Evolutionary conservation across 2,888 invertebrate species (phyloP).

Genomic region (Sialis fuliginosa): DNA sequence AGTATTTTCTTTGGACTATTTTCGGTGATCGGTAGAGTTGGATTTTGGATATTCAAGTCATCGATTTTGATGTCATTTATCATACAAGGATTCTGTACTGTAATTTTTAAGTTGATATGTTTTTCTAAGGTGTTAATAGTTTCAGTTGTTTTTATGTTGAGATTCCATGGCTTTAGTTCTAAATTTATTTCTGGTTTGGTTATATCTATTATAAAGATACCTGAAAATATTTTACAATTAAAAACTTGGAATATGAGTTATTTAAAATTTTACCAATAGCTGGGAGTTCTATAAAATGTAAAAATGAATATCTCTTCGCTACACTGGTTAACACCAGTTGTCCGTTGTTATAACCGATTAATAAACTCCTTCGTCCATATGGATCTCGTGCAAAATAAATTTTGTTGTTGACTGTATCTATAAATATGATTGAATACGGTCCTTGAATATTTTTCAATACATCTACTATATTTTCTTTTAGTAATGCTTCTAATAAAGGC

Average conservation of each 20-base stretch:
- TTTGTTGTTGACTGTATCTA: conserved; percentile 32
- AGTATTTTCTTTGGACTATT: background rate
- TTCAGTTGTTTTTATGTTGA: conserved; percentile 18
- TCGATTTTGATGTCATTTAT: background rate
- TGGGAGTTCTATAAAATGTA: conserved; percentile 37
- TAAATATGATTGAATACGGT: conserved; percentile 71
- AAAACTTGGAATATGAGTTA: conserved; percentile 14
- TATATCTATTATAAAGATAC: conserved; percentile 34
- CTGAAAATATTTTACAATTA: conserved; percentile 1
- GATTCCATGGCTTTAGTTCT: conserved; percentile 27
- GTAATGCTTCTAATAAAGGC: conserved; percentile 27
- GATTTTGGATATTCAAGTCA: background rate
- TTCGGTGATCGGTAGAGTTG: background rate
- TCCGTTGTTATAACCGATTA: conserved; percentile 34
- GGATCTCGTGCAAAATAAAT: conserved; percentile 74
- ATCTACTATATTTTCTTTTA: conserved; percentile 16
- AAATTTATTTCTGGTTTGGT: conserved; percentile 19
- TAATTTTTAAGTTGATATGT: conserved; percentile 18
- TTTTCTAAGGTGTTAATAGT: conserved; percentile 20
- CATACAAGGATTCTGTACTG: background rate
- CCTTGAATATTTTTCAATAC: conserved; percentile 47
- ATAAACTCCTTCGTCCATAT: conserved; percentile 70
- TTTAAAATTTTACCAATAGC: conserved; percentile 26
- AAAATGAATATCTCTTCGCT: conserved; percentile 34
- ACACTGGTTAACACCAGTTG: conserved; percentile 34